Percentiles rank a stretch among this genome's conserved stretches.
Conservation (phyloP, 2,888 invertebrate species). For the Beris chalybata region DNA sequence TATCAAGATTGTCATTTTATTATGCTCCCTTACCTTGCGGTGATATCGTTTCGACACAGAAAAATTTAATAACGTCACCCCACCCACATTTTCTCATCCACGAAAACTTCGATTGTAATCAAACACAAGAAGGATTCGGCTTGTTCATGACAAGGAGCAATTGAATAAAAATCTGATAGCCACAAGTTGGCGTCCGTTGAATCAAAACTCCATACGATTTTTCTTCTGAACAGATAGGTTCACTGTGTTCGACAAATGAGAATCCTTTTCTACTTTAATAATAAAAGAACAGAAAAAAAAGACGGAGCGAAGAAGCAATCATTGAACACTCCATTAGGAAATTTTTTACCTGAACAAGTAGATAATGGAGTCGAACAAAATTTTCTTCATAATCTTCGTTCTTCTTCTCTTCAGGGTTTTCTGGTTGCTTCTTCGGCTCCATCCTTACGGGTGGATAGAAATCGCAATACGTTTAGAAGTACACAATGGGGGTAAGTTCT, state of each 20-base stretch:
- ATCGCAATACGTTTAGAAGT: slow-evolving; percentile 25
- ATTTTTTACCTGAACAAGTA: slow-evolving; percentile 33
- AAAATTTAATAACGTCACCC: too few relatives aligned
- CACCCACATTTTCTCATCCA: too few relatives aligned
- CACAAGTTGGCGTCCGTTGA: slow-evolving; percentile 3
- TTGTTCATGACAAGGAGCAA: slow-evolving; percentile 20
- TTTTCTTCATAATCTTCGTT: slow-evolving; percentile 22
- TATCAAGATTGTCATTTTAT: too few relatives aligned
- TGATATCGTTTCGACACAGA: too few relatives aligned
- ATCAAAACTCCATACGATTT: too few relatives aligned
- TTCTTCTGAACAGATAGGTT: too few relatives aligned
- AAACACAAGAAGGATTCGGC: background rate
- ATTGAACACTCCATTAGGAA: slow-evolving; percentile 31
- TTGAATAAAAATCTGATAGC: slow-evolving; percentile 21
- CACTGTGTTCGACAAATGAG: too few relatives aligned
- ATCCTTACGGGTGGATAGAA: background rate
- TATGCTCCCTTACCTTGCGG: too few relatives aligned
- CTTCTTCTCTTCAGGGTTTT: background rate
- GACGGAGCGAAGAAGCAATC: slow-evolving; percentile 5
- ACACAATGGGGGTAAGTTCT: slow-evolving; percentile 21
- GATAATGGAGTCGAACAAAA: slow-evolving; percentile 30
- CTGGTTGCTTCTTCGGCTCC: background rate
- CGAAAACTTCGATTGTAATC: slow-evolving; percentile 4
- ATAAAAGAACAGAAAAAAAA: too few relatives aligned
- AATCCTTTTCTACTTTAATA: too few relatives aligned